A percentile compares a stretch with the other conserved stretches of the same genome.
Evolutionary conservation across 2,888 invertebrate genomes (phyloP).

Genomic region (Zygogramma bicolorata): DNA sequence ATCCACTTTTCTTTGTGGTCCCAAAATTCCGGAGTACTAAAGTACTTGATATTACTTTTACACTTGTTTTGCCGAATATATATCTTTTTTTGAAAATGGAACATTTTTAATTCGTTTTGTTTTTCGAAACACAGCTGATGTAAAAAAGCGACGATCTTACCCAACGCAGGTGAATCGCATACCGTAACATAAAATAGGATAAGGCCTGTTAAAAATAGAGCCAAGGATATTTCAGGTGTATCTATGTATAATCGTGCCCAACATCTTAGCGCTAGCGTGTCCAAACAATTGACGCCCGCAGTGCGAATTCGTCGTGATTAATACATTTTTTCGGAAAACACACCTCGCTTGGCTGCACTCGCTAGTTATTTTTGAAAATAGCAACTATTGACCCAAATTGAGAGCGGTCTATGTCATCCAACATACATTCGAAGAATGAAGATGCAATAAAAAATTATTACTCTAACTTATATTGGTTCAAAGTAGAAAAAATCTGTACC

Average conservation of each 20-base stretch:
- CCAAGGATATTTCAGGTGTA: conserved; percentile 55
- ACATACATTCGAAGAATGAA: neutral
- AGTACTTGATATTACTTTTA: too few species aligned
- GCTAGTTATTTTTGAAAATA: neutral
- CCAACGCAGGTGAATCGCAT: conserved; percentile 45
- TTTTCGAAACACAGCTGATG: neutral
- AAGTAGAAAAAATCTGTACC: too few species aligned
- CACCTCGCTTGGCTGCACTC: conserved; percentile 1
- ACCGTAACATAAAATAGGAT: conserved; percentile 49
- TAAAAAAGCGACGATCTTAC: conserved; percentile 21
- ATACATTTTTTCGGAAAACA: neutral
- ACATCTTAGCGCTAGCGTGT: conserved; percentile 1
- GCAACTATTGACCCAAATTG: conserved; percentile 1
- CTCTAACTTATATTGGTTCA: too few species aligned
- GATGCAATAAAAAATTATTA: too few species aligned
- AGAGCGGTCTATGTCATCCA: neutral
- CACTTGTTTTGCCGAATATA: too few species aligned
- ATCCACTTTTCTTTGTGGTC: too few species aligned
- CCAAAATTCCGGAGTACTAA: too few species aligned
- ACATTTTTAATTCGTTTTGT: too few species aligned
- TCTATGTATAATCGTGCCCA: neutral
- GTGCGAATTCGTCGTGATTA: neutral
- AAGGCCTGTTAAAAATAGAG: conserved; percentile 57
- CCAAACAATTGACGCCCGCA: conserved; percentile 9
- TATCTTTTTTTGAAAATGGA: too few species aligned